Evolutionary conservation across 2,113 vertebrate species (phyloP).

Genomic region (Phylloscopus trochiloides): DNA sequence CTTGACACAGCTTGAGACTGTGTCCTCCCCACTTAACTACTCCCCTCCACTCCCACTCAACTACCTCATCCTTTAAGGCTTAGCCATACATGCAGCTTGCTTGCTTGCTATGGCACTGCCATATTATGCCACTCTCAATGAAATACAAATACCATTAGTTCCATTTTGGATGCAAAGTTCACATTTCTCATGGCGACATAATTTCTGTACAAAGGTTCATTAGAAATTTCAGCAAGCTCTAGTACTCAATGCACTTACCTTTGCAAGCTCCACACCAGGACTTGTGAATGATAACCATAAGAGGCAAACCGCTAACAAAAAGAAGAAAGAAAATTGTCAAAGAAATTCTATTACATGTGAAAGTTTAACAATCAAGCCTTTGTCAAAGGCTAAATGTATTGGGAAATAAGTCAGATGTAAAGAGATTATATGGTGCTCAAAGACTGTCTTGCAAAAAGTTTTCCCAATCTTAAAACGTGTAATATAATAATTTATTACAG

Average conservation of each 20-base stretch:
- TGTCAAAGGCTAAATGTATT: background rate
- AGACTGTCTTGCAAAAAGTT: background rate
- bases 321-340: background rate
- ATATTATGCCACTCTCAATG: background rate
- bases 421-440: background rate
- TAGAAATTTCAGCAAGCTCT: background rate
- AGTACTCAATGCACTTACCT: conserved; percentile 74
- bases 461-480: background rate
- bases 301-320: conserved; percentile 86
- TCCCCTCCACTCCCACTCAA: background rate
- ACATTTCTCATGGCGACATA: background rate
- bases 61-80: background rate
- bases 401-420: background rate
- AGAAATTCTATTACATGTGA: background rate
- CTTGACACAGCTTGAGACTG: no score
- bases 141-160: background rate
- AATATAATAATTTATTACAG: background rate
- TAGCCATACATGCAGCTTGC: background rate
- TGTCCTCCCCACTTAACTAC: no score
- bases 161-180: background rate
- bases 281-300: conserved; percentile 97
- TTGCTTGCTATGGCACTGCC: background rate
- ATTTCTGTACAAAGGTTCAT: background rate
- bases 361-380: background rate
- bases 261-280: conserved; percentile 99